Evolutionary conservation across 1,140 invertebrate species (phyloP), one percentile per base, ranked within the genome.

Genomic region (Drosophila bipectinata): DNA sequence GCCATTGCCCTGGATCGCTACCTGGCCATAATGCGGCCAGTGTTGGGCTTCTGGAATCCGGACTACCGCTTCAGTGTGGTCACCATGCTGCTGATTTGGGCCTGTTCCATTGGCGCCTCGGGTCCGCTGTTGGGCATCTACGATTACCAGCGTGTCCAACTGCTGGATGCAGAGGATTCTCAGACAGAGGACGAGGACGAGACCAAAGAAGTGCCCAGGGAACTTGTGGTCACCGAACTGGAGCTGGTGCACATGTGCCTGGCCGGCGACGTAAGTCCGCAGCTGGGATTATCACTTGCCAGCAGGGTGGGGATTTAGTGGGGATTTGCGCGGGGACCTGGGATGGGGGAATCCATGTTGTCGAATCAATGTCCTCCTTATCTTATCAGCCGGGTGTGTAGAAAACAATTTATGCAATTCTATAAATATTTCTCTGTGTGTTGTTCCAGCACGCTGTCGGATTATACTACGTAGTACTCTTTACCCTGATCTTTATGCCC

Each of bases 1-100:
- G 92, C 91, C 21, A 93, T 94, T 18, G 93, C 94, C 1, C 49
- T 94, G 32, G 93, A 94, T 76, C 90, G 93, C 32, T 94, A 93
- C 39, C 73, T 91, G 79, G 92, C 91, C 26, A 89, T 93, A 0
- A 90, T 92, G 26, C 72, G 92, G 18, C 83, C 90, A 2, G 77
- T 91, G 8, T 74, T 78, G 45, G 90, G 87, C 10, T 73, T 78
- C 37, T 93, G 93, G 92, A 91, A 93, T 66, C 93, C 93, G 0
- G 77, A 72, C 41, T 59, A 49, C 14, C 77, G 55, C 32, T 62
- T 77, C 26, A 79, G 88, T 39, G 76, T 80, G 39, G 10, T 92
- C 9, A 30, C 77, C 37, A 81, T 92, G 37, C 26, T 73, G 4
- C 24, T 72, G 28, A 82, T 93, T 9, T 93, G 92, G 92, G 51